phyloP scores from a whole-genome alignment of 2,113 vertebrate genomes.

The Pungitius pungitius region DNA sequence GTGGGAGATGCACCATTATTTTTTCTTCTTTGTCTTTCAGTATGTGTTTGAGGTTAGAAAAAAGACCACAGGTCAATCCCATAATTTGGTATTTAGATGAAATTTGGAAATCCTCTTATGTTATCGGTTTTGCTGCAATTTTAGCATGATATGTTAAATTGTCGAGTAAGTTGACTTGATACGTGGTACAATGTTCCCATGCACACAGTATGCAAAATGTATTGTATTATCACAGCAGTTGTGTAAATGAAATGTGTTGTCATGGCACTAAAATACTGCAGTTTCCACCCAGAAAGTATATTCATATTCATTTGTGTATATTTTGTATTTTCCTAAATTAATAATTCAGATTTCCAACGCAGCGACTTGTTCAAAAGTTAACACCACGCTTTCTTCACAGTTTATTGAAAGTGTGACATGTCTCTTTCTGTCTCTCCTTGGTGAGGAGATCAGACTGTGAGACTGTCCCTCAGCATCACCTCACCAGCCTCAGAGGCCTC shows the following conservation, averaged over 20 bases:
- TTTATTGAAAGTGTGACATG: conserved; percentile 40
- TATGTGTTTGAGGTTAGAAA: neutral
- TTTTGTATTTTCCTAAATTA: conserved; percentile 5
- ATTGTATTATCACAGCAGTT: neutral
- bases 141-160: neutral
- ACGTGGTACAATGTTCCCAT: too few species aligned
- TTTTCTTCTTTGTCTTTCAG: neutral
- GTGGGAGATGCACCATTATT: neutral
- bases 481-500: conserved; percentile 57
- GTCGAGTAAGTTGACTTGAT: neutral
- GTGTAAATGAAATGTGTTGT: neutral
- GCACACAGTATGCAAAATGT: neutral
- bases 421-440: conserved; percentile 33
- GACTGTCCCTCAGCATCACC: conserved; percentile 59
- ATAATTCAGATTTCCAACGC: conserved; percentile 2
- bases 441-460: conserved; percentile 45
- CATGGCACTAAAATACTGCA: neutral
- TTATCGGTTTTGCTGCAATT: neutral
- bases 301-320: neutral
- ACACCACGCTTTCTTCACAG: conserved; percentile 12
- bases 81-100: neutral
- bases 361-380: conserved; percentile 9
- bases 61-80: neutral
- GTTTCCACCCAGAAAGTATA: neutral
- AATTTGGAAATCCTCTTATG: too few species aligned